Evolutionary conservation across 2,113 vertebrate species (phyloP).

Genomic region (Anguilla japonica): DNA sequence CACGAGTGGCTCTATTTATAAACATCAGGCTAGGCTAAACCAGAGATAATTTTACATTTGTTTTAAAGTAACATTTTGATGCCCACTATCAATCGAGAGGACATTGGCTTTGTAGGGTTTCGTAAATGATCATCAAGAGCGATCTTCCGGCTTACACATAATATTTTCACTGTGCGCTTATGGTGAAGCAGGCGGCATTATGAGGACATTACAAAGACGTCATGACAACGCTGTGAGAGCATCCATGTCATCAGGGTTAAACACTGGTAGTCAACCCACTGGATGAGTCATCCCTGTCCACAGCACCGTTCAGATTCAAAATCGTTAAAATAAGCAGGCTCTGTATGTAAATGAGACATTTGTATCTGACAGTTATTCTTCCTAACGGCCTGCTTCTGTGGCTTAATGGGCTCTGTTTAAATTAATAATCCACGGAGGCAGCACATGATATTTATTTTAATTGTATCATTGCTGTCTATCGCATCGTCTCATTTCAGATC

Average conservation of each 20-base stretch:
- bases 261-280: neutral
- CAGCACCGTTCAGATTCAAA: neutral
- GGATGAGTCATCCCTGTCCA: neutral
- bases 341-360: conserved; percentile 13
- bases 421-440: neutral
- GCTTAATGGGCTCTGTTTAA: neutral
- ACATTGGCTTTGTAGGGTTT: too few species aligned
- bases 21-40: too few species aligned
- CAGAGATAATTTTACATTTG: too few species aligned
- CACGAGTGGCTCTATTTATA: too few species aligned
- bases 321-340: neutral
- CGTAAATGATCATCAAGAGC: neutral
- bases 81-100: too few species aligned
- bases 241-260: neutral
- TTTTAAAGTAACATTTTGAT: too few species aligned
- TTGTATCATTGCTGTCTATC: neutral
- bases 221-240: neutral
- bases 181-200: neutral
- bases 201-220: neutral
- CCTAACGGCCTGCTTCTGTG: neutral
- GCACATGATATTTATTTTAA: neutral
- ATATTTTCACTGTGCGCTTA: too few species aligned
- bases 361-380: neutral
- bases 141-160: neutral
- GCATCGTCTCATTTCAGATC: neutral